Evolutionary conservation across 2,888 invertebrate genomes (phyloP).

Genomic region (Nebria salina): DNA sequence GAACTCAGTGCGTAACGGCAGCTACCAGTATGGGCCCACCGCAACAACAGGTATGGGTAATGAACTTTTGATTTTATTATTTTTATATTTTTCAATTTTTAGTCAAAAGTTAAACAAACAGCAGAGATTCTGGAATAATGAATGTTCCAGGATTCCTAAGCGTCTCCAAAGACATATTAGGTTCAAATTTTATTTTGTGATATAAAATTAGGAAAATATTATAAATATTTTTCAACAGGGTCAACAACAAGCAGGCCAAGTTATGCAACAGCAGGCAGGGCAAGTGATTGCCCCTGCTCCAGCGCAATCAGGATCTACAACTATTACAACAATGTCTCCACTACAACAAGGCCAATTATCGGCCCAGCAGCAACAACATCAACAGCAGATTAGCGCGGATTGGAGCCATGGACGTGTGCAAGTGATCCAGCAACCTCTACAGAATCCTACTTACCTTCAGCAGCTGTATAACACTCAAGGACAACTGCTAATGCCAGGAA

Average conservation of each 20-base stretch:
- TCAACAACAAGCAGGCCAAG: conserved; percentile 62
- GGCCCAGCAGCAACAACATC: conserved; percentile 70
- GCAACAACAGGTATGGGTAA: conserved; percentile 28
- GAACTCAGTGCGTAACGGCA: conserved; percentile 58
- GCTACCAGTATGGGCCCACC: conserved; percentile 60
- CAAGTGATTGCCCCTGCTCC: conserved; percentile 59
- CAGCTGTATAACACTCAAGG: conserved; percentile 85
- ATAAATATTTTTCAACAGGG: conserved; percentile 58
- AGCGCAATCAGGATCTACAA: conserved; percentile 64
- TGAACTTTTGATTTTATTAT: conserved; percentile 2
- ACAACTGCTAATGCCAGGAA: conserved; percentile 82
- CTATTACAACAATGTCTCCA: conserved; percentile 81
- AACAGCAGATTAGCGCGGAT: conserved; percentile 71
- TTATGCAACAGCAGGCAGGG: conserved; percentile 58
- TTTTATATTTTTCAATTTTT: neutral
- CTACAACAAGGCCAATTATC: conserved; percentile 68
- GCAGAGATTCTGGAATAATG: too few species aligned
- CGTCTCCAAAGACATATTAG: too few species aligned
- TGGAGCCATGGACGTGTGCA: conserved; percentile 78
- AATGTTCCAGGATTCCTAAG: too few species aligned
- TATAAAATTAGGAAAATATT: too few species aligned
- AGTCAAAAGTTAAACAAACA: too few species aligned
- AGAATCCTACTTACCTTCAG: conserved; percentile 79
- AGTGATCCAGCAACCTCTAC: conserved; percentile 83
- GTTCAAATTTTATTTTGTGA: too few species aligned